Base-by-base conservation (phyloP, 2,888 invertebrate genomes). In the Plagodis pulveraria region DNA sequence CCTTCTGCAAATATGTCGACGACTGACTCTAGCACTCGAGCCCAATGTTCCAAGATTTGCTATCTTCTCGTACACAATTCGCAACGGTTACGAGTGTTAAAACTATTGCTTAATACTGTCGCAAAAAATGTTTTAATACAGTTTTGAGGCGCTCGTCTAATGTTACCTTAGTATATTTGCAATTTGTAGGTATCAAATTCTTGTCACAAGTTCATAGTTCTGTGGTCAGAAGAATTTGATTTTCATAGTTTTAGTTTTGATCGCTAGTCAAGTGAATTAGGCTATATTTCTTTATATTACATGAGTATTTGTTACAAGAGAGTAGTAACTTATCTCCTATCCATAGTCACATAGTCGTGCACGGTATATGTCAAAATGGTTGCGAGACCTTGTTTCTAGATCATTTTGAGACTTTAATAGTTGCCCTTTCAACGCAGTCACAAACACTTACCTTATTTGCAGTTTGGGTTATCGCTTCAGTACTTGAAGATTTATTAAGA, bases 341-440 rank as follows among this genome's bases (percentile, higher is more conserved):
- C 70, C 73, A 60, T 59, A 76, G 77, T 65, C 73, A 74, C 73
- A 69, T 71, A 69, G 70, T 68, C 69, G 57, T 70, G 72, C 70
- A 73, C 69, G 65, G 64, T 52, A 72, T 74, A 74, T 72, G 70
- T 64, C 49, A 60, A 69, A 70, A 66, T 72, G 71, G 70, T 69
- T 69, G 72, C 67, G 66, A 69, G 66, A 67, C 72, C 69, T n/a
- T 12, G 7, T 66, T 68, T 63, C 65, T 65, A 51, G 53, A 66
- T 65, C 44, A 48, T 56, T 59, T 36, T 53, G 40, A 48, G 50
- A 40, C 35, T 11, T 40, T 57, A 58, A 50, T 62, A 60, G 52
- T 57, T 36, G 33, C 45, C 53, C 53, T 58, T 45, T 57, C 9
- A 55, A 58, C 52, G 50, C 56, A 63, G 68, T 58, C 53, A 55